Evolutionary conservation across 2,797 vertebrate species (phyloP), one percentile per base, ranked within the genome.

Genomic region (Borostomias antarcticus): DNA sequence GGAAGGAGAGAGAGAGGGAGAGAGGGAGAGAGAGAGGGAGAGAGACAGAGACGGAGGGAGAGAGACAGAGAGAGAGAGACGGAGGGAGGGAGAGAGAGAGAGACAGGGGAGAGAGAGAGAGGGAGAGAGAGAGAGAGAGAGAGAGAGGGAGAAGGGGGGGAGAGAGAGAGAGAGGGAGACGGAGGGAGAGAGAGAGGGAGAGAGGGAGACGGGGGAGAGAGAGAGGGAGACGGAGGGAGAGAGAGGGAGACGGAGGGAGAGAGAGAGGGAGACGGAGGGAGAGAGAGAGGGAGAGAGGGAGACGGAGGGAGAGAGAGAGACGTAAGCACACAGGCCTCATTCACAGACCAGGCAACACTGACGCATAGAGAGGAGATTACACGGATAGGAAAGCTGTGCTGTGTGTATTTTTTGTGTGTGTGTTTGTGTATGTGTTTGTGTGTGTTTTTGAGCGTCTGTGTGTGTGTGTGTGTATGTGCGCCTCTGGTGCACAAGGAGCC

Each of bases 401-500:
- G 88, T 80, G 87, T 85, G 82, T 80, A 79, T 86, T 85, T 84
- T 85, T 85, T 88, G 81, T 85, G 73, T 77, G 75, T 76, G 80
- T 68, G 73, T 74, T 70, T 72, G 79, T 76, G 53, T 37, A 58
- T 64, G 66, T 43, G 63, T 30, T 67, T n/a, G 76, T 63, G 73
- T 47, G 72, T 74, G 86, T 80, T n/a, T n/a, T n/a, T n/a, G 75
- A 77, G 80, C 68, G 73, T 74, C 70, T 72, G 79, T 76, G 53
- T 37, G 61, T 64, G 66, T 43, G 63, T 30, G 70, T n/a, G 76
- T 63, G 73, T 47, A 70, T 74, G 86, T 80, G 87, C 71, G 74
- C 80, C 81, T 86, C 79, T 85, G 90, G 90, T 85, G 87, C 87
- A 85, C 89, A 91, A 83, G 88, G 89, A 88, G 87, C 82, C 81